phyloP scores from a whole-genome alignment of 2,113 vertebrate species.

The Chionomys nivalis region DNA sequence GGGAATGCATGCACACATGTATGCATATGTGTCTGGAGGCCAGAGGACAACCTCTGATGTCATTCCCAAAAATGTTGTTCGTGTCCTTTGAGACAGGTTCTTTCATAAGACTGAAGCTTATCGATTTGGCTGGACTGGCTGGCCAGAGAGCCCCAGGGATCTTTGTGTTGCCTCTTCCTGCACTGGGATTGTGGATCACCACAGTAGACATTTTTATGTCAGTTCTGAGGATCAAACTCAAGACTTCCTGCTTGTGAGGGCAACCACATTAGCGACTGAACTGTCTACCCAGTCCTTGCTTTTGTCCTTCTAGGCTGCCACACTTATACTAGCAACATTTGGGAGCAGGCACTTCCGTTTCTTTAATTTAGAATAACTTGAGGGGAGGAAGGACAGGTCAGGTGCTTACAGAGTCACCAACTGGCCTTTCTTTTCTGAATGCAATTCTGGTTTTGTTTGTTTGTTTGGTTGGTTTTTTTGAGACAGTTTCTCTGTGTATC shows the following conservation, averaged over 20 bases:
- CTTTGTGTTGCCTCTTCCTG: background rate
- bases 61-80: background rate
- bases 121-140: background rate
- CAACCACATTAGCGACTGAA: background rate
- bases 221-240: background rate
- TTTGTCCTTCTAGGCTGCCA: background rate
- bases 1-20: background rate
- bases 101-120: background rate
- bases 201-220: background rate
- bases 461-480: too few relatives aligned
- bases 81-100: background rate
- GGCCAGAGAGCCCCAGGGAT: background rate
- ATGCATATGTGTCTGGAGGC: background rate
- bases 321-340: conserved; percentile 12
- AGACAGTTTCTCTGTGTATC: too few relatives aligned
- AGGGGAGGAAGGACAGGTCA: background rate
- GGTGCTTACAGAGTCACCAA: background rate
- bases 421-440: background rate
- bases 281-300: background rate
- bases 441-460: background rate
- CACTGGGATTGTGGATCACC: background rate
- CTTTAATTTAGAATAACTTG: conserved; percentile 19
- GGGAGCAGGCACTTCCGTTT: conserved; percentile 20
- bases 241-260: background rate
- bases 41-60: background rate